Percentiles rank a stretch among this genome's conserved stretches.
These are phyloP conservation scores for Leptinotarsa juncta DNA, from an alignment of 2,888 invertebrate species.

Conservation along the genomic window DNA sequence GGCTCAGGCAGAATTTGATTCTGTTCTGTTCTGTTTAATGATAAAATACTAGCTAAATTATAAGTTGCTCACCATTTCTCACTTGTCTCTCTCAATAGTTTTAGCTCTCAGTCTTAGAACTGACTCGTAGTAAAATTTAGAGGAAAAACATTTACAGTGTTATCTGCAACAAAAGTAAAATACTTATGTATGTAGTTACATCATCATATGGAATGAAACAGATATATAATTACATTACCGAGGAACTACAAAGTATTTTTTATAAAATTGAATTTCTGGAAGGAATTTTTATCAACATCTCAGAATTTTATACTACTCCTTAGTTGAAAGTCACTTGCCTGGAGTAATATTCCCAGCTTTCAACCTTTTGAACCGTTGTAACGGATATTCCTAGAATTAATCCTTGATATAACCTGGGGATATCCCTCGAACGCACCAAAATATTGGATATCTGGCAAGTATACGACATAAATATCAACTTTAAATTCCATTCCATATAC, in stretches of 20 bases:
- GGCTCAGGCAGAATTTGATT: too few relatives aligned
- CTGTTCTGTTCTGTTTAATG: too few relatives aligned
- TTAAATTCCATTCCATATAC: neutral
- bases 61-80: neutral
- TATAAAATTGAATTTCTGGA: neutral
- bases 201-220: neutral
- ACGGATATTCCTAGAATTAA: neutral
- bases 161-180: neutral
- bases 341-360: neutral
- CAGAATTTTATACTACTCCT: neutral
- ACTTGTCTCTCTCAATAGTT: neutral
- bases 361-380: neutral
- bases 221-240: neutral
- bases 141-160: neutral
- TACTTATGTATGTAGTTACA: neutral
- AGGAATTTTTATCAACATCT: neutral
- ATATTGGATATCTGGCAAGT: neutral
- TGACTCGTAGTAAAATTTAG: neutral
- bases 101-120: neutral
- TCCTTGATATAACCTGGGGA: neutral
- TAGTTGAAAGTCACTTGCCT: neutral
- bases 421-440: neutral
- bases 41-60: neutral
- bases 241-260: neutral
- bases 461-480: neutral